A percentile compares a stretch with the other conserved stretches of the same genome.
phyloP scores from a whole-genome alignment of 2,888 invertebrate genomes.

The Epinotia nisella region DNA sequence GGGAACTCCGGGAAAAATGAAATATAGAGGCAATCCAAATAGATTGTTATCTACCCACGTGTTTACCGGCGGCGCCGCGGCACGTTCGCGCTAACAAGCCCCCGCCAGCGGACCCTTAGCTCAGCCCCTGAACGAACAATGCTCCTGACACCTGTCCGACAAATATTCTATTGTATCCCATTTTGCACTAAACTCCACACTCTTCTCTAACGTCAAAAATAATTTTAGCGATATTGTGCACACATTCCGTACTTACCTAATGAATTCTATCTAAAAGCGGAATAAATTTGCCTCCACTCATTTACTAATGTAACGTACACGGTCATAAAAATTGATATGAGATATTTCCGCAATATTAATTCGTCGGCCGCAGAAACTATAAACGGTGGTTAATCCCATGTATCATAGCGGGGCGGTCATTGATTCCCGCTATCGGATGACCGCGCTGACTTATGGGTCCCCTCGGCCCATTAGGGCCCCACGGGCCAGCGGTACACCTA shows the following conservation, averaged over 20 bases:
- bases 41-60: slow-evolving; percentile 85
- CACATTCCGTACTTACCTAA: not conserved
- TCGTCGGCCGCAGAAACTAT: slow-evolving; percentile 77
- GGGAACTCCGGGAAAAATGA: slow-evolving; percentile 81
- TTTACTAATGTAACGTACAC: slow-evolving; percentile 41
- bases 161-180: slow-evolving; percentile 51
- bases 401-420: slow-evolving; percentile 82
- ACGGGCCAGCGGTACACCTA: slow-evolving; percentile 48
- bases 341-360: slow-evolving; percentile 79
- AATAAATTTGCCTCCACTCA: slow-evolving; percentile 40
- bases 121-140: slow-evolving; percentile 64
- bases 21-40: slow-evolving; percentile 85
- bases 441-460: slow-evolving; percentile 78
- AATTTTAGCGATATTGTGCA: not conserved
- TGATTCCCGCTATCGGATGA: slow-evolving; percentile 80
- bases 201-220: not conserved
- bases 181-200: slow-evolving; percentile 16
- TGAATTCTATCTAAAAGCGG: slow-evolving; percentile 9
- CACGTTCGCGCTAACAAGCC: slow-evolving; percentile 83
- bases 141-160: slow-evolving; percentile 75
- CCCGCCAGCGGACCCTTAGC: slow-evolving; percentile 66
- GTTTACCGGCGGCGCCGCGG: slow-evolving; percentile 80
- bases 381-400: slow-evolving; percentile 79
- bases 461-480: slow-evolving; percentile 68
- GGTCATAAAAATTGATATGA: slow-evolving; percentile 71